Conservation (phyloP, 2,888 invertebrate species). For the Drosophila cracens region DNA sequence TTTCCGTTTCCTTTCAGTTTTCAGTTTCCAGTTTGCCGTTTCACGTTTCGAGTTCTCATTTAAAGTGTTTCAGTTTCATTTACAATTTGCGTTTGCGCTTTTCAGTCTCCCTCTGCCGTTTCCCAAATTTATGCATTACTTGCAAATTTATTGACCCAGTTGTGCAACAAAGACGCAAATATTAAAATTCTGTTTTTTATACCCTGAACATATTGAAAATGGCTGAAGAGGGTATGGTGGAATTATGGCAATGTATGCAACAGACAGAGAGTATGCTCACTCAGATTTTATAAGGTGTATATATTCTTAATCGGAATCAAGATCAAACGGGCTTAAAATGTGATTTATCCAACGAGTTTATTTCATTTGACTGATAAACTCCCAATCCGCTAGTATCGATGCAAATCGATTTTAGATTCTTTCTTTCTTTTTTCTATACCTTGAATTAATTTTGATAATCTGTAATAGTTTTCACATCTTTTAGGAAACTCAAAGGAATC, state of each 20-base stretch:
- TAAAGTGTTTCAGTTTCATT: background rate
- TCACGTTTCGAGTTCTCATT: background rate
- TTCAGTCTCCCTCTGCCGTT: slow-evolving; percentile 15
- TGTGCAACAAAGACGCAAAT: slow-evolving; percentile 54
- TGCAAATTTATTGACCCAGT: slow-evolving; percentile 80
- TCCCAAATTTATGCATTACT: slow-evolving; percentile 73
- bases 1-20: background rate
- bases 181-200: slow-evolving; percentile 53
- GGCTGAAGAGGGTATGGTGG: background rate
- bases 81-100: slow-evolving; percentile 6
- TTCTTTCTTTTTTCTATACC: background rate
- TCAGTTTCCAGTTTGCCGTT: background rate
- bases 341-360: too few relatives aligned
- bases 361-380: background rate
- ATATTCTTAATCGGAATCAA: background rate
- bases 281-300: background rate
- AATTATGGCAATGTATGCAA: background rate
- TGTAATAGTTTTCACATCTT: background rate
- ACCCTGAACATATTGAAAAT: background rate
- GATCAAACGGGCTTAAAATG: too few relatives aligned
- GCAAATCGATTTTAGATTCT: background rate
- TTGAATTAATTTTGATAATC: background rate
- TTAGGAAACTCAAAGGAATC: background rate
- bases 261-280: background rate
- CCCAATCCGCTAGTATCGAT: background rate